These are phyloP conservation scores for Galerucella pusilla DNA, from an alignment of 2,888 invertebrate genomes.

Conservation along the genomic window DNA sequence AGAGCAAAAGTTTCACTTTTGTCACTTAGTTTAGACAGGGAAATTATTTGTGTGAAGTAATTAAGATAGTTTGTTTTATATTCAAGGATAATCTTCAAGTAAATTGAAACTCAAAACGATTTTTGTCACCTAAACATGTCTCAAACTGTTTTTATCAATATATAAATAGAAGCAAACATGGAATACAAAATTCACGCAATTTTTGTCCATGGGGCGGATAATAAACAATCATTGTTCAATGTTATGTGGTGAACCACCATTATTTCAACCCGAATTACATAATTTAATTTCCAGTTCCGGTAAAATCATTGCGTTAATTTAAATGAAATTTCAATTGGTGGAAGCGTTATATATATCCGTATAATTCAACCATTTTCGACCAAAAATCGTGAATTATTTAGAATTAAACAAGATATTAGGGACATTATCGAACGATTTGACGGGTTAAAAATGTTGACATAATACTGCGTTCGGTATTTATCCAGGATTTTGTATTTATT, in stretches of 20 bases:
- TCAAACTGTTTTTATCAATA: no score
- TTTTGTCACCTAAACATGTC: no score
- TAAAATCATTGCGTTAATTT: slow-evolving; percentile 17
- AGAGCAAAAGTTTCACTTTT: no score
- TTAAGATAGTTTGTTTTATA: no score
- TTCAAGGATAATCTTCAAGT: no score
- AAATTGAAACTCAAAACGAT: no score
- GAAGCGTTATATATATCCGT: neutral
- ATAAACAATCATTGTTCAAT: slow-evolving; percentile 3
- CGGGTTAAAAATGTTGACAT: neutral
- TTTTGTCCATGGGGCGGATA: neutral
- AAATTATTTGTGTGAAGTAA: no score
- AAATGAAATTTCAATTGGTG: slow-evolving; percentile 15
- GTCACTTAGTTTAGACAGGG: no score
- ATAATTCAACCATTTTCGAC: slow-evolving; percentile 8
- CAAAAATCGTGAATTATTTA: slow-evolving; percentile 14
- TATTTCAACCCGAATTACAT: slow-evolving; percentile 21
- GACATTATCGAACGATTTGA: neutral
- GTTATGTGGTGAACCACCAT: neutral
- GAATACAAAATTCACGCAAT: neutral
- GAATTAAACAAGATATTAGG: slow-evolving; percentile 5
- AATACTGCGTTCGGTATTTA: neutral
- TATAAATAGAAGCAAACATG: neutral
- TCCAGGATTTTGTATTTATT: no score
- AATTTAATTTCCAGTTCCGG: slow-evolving; percentile 16